Evolutionary conservation across 1,140 invertebrate species (phyloP).

Genomic region (Drosophila burlai): DNA sequence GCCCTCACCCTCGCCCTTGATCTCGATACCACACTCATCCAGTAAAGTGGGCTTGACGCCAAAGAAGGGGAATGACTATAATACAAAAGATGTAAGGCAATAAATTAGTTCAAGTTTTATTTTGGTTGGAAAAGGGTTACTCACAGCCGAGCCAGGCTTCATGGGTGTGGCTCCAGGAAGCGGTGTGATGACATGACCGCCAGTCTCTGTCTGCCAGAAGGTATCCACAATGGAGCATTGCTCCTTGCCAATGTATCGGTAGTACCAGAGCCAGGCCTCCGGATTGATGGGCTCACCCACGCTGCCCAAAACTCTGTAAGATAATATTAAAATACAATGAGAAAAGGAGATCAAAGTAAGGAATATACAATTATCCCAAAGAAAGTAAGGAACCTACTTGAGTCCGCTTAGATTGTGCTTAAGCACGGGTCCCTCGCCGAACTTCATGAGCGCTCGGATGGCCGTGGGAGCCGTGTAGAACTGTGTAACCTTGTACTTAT

Average conservation of each 20-base stretch:
- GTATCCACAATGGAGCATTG: slow-evolving; percentile 97
- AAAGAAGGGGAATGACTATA: slow-evolving; percentile 98
- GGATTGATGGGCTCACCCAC: slow-evolving; percentile 99
- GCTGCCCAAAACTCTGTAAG: slow-evolving; percentile 93
- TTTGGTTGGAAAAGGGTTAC: slow-evolving; percentile 63
- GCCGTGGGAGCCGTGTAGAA: slow-evolving; percentile 99
- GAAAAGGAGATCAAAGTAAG: neutral
- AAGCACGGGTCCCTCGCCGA: slow-evolving; percentile 91
- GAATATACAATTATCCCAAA: neutral
- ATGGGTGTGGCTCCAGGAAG: slow-evolving; percentile 97
- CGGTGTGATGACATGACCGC: slow-evolving; percentile 97
- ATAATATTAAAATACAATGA: neutral
- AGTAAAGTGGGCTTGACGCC: slow-evolving; percentile 95
- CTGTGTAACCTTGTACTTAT: slow-evolving; percentile 97
- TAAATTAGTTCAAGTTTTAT: neutral
- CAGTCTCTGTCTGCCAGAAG: slow-evolving; percentile 99
- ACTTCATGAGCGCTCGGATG: slow-evolving; percentile 98
- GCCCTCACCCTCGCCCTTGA: slow-evolving; percentile 96
- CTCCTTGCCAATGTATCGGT: slow-evolving; percentile 92
- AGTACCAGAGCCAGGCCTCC: slow-evolving; percentile 99
- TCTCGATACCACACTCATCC: slow-evolving; percentile 94
- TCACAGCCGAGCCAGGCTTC: slow-evolving; percentile 98
- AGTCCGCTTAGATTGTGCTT: slow-evolving; percentile 87
- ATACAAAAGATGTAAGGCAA: neutral
- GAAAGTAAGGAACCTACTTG: slow-evolving; percentile 79